These are phyloP conservation scores for Drosophila incognita DNA, from an alignment of 2,888 invertebrate genomes.

Conservation along the genomic window DNA sequence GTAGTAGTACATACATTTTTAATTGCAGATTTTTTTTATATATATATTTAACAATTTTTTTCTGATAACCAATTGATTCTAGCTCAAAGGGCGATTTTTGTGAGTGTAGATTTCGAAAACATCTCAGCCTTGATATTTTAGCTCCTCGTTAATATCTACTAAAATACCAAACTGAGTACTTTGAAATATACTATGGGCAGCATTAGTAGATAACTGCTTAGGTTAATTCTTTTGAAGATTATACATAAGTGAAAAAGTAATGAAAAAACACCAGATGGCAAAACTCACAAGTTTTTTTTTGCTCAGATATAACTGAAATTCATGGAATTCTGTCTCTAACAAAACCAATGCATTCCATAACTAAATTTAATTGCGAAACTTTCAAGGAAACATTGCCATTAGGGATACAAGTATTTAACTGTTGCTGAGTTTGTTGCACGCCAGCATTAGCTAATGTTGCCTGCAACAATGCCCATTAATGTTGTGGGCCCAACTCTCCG, in stretches of 20 bases:
- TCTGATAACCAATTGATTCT: not conserved
- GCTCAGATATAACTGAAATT: not conserved
- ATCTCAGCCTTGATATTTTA: not conserved
- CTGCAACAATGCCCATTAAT: slow-evolving; percentile 41
- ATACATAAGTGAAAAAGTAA: not conserved
- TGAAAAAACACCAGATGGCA: not conserved
- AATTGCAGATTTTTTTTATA: no score
- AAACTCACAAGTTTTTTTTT: not conserved
- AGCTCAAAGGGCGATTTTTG: not conserved
- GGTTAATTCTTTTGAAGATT: not conserved
- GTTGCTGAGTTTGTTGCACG: slow-evolving; percentile 10
- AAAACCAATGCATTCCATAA: slow-evolving; percentile 7
- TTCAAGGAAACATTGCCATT: slow-evolving; percentile 34
- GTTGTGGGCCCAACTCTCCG: slow-evolving; percentile 10
- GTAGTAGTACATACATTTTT: no score
- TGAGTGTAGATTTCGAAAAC: not conserved
- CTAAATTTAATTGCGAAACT: slow-evolving; percentile 47
- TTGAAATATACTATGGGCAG: not conserved
- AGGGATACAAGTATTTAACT: slow-evolving; percentile 6
- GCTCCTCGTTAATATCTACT: not conserved
- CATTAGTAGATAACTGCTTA: not conserved
- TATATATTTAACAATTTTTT: not conserved
- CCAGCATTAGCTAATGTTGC: slow-evolving; percentile 56
- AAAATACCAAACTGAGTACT: not conserved
- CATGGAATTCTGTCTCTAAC: not conserved